These are phyloP conservation scores for Pygoscelis adeliae DNA, from an alignment of 2,113 vertebrate genomes.

Conservation along the genomic window DNA sequence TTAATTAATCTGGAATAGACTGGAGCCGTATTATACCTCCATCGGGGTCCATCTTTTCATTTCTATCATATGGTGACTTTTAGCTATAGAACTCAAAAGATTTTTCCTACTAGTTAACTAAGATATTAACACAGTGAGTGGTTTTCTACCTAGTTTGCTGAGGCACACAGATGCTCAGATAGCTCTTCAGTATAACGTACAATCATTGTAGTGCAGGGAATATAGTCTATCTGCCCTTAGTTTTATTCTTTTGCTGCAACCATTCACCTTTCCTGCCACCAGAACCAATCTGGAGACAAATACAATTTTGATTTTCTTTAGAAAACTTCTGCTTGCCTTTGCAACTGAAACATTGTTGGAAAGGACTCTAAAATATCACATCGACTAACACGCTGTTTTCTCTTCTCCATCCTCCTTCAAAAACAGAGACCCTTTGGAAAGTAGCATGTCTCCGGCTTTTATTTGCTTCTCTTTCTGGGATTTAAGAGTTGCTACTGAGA, in stretches of 20 bases:
- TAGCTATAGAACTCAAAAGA: neutral
- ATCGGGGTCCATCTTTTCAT: neutral
- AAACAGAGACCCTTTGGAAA: neutral
- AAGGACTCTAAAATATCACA: neutral
- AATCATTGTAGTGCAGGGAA: neutral
- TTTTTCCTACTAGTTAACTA: neutral
- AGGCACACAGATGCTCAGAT: neutral
- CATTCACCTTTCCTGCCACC: neutral
- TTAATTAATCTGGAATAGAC: neutral
- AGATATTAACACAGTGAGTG: neutral
- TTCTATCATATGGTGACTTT: neutral
- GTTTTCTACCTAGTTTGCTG: neutral
- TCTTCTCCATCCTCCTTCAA: neutral
- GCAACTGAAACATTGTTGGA: neutral
- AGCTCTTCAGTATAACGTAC: neutral
- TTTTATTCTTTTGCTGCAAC: neutral
- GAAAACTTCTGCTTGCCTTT: neutral
- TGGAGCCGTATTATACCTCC: neutral
- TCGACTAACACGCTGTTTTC: neutral
- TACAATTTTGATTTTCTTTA: neutral
- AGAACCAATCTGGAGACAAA: neutral
- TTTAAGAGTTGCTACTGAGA: neutral
- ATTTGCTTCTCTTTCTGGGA: neutral
- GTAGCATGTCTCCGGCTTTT: neutral
- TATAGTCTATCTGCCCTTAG: neutral